phyloP scores from a whole-genome alignment of 2,797 vertebrate genomes.

The Clarias fuscus region DNA sequence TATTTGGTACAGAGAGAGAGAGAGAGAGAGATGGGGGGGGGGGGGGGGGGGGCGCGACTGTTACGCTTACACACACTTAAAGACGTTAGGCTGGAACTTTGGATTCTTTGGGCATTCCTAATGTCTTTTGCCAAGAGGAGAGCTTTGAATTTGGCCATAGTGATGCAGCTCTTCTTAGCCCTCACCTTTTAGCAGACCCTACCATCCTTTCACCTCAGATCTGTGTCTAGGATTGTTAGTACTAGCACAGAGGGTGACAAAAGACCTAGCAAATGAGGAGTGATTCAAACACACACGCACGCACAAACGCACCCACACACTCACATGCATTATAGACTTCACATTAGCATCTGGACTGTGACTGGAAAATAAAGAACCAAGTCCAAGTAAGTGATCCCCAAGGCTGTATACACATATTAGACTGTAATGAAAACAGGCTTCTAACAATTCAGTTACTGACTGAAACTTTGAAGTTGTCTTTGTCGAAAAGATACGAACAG shows the following conservation, averaged over 20 bases:
- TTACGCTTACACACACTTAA: constrained; percentile 20
- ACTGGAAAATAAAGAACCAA: neutral
- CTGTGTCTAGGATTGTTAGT: constrained; percentile 64
- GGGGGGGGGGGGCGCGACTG: neutral
- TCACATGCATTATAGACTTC: neutral
- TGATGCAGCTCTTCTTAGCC: constrained; percentile 37
- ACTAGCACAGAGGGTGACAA: constrained; percentile 67
- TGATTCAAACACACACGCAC: constrained; percentile 34
- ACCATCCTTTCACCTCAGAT: constrained; percentile 71
- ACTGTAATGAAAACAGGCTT: neutral
- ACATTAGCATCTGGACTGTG: neutral
- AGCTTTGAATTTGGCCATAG: constrained; percentile 45
- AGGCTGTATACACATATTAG: neutral
- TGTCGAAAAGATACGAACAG: neutral
- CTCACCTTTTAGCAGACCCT: constrained; percentile 44
- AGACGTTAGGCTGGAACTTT: constrained; percentile 16
- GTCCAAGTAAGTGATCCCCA: neutral
- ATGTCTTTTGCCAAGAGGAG: constrained; percentile 56
- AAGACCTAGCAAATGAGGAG: constrained; percentile 47
- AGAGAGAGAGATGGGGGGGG: constrained; percentile 26
- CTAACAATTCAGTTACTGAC: neutral
- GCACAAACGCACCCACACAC: neutral
- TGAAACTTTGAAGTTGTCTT: neutral
- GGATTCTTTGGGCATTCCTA: constrained; percentile 52
- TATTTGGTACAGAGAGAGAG: constrained; percentile 13